phyloP scores from a whole-genome alignment of 2,797 vertebrate genomes.

The Thalassophryne amazonica region DNA sequence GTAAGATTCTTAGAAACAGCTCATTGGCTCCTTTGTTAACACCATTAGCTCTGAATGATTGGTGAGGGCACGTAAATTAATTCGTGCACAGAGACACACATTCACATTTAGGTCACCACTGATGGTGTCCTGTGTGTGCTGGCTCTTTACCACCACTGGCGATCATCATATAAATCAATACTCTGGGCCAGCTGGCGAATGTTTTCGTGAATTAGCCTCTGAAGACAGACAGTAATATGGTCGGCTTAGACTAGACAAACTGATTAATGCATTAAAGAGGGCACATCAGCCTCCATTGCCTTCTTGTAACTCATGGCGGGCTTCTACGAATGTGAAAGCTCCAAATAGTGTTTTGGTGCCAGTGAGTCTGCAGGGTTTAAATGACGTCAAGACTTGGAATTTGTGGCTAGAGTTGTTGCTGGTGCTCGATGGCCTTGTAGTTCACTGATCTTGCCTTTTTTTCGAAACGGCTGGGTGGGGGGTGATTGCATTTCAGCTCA shows the following conservation, averaged over 20 bases:
- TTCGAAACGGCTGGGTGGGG: conserved; percentile 19
- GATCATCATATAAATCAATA: conserved; percentile 78
- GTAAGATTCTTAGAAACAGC: conserved; percentile 68
- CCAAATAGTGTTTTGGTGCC: conserved; percentile 63
- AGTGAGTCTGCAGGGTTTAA: conserved; percentile 54
- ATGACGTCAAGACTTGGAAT: conserved; percentile 60
- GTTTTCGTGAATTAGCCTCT: conserved; percentile 73
- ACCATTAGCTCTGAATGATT: conserved; percentile 67
- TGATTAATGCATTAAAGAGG: conserved; percentile 73
- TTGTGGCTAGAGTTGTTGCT: conserved; percentile 45
- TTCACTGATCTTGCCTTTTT: conserved; percentile 38
- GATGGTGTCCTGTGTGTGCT: conserved; percentile 53
- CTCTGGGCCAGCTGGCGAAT: conserved; percentile 73
- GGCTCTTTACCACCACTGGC: conserved; percentile 64
- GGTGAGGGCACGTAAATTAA: conserved; percentile 47
- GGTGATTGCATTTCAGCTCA: conserved; percentile 60
- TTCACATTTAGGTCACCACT: conserved; percentile 40
- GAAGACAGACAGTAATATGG: conserved; percentile 76
- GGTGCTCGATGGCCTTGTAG: conserved; percentile 32
- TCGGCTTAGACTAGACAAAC: conserved; percentile 71
- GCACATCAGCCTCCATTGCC: conserved; percentile 55
- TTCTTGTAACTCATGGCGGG: conserved; percentile 70
- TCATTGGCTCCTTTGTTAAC: conserved; percentile 60
- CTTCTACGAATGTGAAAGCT: conserved; percentile 59
- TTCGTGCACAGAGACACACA: not conserved